A percentile compares a stretch with the other conserved stretches of the same genome.
These are phyloP conservation scores for Leistus spinibarbis DNA, from an alignment of 2,888 invertebrate species.

Conservation along the genomic window DNA sequence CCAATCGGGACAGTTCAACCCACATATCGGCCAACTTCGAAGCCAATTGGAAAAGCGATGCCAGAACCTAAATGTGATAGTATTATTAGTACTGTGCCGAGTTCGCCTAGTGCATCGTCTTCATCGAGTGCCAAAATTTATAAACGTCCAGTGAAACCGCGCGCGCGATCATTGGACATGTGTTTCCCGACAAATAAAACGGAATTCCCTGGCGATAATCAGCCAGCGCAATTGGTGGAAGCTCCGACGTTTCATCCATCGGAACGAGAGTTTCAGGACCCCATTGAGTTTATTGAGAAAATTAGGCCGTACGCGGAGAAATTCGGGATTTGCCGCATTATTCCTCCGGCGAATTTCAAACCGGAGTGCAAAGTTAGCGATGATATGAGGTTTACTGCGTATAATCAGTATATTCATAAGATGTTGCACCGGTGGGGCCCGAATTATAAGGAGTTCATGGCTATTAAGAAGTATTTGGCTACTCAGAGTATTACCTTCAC, in stretches of 20 bases:
- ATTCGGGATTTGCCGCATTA: conserved; percentile 86
- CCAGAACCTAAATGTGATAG: conserved; percentile 29
- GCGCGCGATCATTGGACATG: conserved; percentile 46
- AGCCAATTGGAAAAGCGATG: conserved; percentile 41
- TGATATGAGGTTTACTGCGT: conserved; percentile 84
- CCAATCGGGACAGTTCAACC: conserved; percentile 65
- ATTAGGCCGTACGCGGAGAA: conserved; percentile 76
- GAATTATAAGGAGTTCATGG: conserved; percentile 81
- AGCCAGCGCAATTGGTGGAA: conserved; percentile 66
- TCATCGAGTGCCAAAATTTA: conserved; percentile 55
- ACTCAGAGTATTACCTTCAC: conserved; percentile 76
- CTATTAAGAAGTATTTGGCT: conserved; percentile 80
- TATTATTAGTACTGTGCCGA: conserved; percentile 55
- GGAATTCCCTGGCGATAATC: conserved; percentile 58
- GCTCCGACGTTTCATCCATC: conserved; percentile 83
- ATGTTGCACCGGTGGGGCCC: conserved; percentile 90
- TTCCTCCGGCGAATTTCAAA: conserved; percentile 80
- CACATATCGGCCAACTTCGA: conserved; percentile 53
- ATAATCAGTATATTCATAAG: conserved; percentile 89
- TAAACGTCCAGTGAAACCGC: conserved; percentile 50
- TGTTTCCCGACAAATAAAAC: conserved; percentile 53
- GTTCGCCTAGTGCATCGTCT: conserved; percentile 56
- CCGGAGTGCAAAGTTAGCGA: conserved; percentile 84
- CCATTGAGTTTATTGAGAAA: conserved; percentile 81
- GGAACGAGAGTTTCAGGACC: conserved; percentile 85